Base-by-base conservation (phyloP, 2,113 vertebrate genomes). In the Trogon surrucura region DNA sequence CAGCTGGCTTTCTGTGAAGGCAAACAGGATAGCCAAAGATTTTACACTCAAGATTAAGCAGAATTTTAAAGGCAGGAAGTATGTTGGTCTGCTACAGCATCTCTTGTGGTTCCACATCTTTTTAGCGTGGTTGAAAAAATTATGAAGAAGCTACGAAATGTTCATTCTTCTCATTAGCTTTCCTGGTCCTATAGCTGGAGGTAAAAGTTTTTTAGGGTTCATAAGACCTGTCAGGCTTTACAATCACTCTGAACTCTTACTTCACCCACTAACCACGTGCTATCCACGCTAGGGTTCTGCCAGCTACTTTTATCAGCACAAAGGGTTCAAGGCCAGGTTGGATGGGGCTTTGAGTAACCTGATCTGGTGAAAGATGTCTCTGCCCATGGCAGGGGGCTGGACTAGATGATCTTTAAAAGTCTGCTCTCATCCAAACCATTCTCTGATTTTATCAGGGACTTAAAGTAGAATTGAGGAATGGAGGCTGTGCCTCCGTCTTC, bases 1-100 rank as follows among this genome's bases (percentile, higher is more conserved):
- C 95, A 95, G 88, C 61, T 91, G 93, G 91, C 80, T 89, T 84
- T 92, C 80, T 65, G 58, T 61, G 85, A 79, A 78, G 69, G 88
- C 77, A 79, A 86, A 91, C 13, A 81, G 85, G 69, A 66, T 70
- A 84, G 80, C 77, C 65, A 78, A 84, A 87, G 83, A 92, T 79
- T 86, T 50, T 54, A 87, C 80, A 72, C 58, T 91, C 74, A 79
- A 91, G 94, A 93, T 84, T 69, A 93, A 57, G 91, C 73, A 21
- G 83, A 69, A 93, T 89, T 84, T 57, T 51, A 80, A 75, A 96
- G 66, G 77, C 88, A 91, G 65, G 77, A 75, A 80, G 45, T 45
- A 23, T 14, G 53, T 75, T 84, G 87, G 93, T 84, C 83, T 89
- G 57, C 48, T 75, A 25, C 8, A 78, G 80, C 77, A 84, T 67